Conservation (phyloP, 1,140 invertebrate species). For the Drosophila burlai region DNA sequence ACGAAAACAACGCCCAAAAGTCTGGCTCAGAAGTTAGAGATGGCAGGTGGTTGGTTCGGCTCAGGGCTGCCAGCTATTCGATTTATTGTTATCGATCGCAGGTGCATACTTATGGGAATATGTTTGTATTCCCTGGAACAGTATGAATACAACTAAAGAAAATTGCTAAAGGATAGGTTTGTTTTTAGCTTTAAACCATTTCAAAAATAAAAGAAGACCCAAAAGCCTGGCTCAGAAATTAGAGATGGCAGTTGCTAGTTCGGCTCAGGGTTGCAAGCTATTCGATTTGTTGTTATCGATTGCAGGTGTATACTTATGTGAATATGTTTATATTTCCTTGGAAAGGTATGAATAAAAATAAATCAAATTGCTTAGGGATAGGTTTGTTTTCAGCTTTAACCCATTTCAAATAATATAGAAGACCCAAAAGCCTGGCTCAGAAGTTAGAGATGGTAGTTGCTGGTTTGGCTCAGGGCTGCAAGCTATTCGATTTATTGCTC, state of each 20-base stretch:
- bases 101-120: neutral
- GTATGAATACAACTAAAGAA: no score
- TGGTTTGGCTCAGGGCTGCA: constrained; percentile 12
- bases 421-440: constrained; percentile 75
- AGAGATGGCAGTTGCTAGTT: no score
- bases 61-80: constrained; percentile 17
- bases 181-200: no score
- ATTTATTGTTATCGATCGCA: constrained; percentile 23
- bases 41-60: neutral
- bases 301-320: neutral
- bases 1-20: constrained; percentile 78
- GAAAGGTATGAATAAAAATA: no score
- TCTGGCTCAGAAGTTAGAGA: constrained; percentile 58
- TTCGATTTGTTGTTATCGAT: constrained; percentile 23
- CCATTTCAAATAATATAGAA: no score
- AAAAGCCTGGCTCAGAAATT: no score
- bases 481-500: constrained; percentile 2
- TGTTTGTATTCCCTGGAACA: no score
- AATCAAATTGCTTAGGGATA: no score
- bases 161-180: no score
- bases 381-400: no score
- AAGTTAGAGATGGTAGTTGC: constrained; percentile 24
- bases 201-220: no score
- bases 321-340: no score
- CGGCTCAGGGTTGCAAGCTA: constrained; percentile 10